Conservation (phyloP, 1,140 invertebrate species). For the Caerostris extrusa region DNA sequence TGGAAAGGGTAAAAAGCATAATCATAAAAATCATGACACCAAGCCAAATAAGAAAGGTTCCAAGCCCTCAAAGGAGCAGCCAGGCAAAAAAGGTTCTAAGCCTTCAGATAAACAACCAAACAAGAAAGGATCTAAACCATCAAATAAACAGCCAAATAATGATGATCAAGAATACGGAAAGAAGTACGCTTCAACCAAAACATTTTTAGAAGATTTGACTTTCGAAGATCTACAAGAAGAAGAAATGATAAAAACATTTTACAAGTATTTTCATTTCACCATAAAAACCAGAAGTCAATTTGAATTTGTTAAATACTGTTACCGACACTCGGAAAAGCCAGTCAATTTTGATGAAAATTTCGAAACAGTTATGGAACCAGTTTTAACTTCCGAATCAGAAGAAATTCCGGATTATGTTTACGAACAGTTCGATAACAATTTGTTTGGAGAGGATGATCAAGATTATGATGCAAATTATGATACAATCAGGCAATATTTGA, state of each 20-base stretch:
- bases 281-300: neutral
- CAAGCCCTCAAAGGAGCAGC: neutral
- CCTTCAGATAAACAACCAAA: neutral
- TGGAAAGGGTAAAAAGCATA: neutral
- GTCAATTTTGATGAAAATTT: neutral
- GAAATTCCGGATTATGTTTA: neutral
- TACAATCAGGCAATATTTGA: too few relatives aligned
- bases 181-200: neutral
- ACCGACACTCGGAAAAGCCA: neutral
- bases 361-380: neutral
- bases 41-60: neutral
- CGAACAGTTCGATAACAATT: neutral
- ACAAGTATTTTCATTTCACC: neutral
- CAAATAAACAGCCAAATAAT: neutral
- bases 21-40: neutral
- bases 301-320: neutral
- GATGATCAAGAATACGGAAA: neutral
- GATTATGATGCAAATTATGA: neutral
- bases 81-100: neutral
- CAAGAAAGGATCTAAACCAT: neutral
- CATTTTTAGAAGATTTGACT: conserved; percentile 3
- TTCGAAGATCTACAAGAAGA: conserved; percentile 10
- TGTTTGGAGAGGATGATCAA: neutral
- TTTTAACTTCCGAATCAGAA: neutral
- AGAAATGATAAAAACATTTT: neutral